phyloP scores from a whole-genome alignment of 2,888 invertebrate genomes.

The Rutpela maculata region DNA sequence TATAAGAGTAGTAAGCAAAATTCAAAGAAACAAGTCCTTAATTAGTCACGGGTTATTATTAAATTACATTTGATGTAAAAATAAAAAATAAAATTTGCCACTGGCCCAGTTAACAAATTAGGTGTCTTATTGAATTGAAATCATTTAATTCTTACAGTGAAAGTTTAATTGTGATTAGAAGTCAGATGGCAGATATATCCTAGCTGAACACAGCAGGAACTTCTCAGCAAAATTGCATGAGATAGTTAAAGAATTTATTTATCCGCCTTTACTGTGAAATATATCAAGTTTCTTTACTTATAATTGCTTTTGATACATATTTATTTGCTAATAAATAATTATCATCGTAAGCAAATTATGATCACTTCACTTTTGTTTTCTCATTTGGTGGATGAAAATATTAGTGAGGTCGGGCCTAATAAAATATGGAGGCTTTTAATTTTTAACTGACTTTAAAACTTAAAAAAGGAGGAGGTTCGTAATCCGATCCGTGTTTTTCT shows the following conservation, averaged over 20 bases:
- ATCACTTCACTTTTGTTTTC: no score
- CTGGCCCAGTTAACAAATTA: neutral
- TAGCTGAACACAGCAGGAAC: neutral
- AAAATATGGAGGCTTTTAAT: no score
- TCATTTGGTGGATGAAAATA: no score
- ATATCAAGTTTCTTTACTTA: neutral
- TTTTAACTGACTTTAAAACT: no score
- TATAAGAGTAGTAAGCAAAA: neutral
- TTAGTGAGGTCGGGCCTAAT: no score
- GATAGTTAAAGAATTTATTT: neutral
- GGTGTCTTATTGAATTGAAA: neutral
- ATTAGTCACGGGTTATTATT: neutral
- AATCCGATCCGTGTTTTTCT: no score
- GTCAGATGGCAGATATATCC: neutral
- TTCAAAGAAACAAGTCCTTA: neutral
- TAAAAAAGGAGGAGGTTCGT: no score
- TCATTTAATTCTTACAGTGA: constrained; percentile 1
- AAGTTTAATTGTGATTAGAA: neutral
- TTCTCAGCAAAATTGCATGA: neutral
- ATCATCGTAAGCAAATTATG: no score
- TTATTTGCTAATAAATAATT: neutral
- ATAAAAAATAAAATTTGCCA: constrained; percentile 2
- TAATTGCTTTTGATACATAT: neutral
- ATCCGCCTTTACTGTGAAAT: neutral
- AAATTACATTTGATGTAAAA: neutral